Evolutionary conservation across 2,797 vertebrate species (phyloP).

Genomic region (Peromyscus attwateri): DNA sequence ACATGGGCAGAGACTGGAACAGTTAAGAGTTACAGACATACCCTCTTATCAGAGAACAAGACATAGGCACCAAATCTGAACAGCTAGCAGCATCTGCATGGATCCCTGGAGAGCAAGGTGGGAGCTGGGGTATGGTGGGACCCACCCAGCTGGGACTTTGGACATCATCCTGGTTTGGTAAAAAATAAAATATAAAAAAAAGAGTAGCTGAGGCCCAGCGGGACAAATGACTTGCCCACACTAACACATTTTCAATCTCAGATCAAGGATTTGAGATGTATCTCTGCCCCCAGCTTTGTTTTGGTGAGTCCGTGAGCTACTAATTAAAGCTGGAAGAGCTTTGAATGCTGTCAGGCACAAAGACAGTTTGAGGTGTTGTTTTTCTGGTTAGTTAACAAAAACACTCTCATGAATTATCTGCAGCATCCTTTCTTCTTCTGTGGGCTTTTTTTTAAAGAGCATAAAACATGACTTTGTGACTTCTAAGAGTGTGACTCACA

Average conservation of each 20-base stretch:
- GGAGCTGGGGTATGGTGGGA: too few relatives aligned
- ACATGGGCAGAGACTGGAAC: not conserved
- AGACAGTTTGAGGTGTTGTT: slow-evolving; percentile 46
- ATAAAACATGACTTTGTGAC: not conserved
- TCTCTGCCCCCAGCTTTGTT: slow-evolving; percentile 3
- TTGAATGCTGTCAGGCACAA: not conserved
- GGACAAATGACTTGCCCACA: not conserved
- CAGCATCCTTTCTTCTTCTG: not conserved
- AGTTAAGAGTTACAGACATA: not conserved
- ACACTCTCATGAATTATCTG: not conserved
- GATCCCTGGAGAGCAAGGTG: not conserved
- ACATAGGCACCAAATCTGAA: not conserved
- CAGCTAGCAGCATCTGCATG: not conserved
- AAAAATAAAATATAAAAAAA: not conserved
- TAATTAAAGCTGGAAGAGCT: not conserved
- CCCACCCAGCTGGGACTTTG: accelerated
- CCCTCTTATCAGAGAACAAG: not conserved
- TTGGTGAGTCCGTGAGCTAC: not conserved
- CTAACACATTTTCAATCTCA: not conserved
- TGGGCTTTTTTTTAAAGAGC: not conserved
- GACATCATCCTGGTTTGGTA: not conserved
- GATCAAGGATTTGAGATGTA: not conserved
- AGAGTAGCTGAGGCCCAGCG: not conserved
- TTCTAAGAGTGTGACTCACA: accelerated
- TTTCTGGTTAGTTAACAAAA: slow-evolving; percentile 65